These are phyloP conservation scores for Callosobruchus maculatus DNA, from an alignment of 2,888 invertebrate species.

Conservation along the genomic window DNA sequence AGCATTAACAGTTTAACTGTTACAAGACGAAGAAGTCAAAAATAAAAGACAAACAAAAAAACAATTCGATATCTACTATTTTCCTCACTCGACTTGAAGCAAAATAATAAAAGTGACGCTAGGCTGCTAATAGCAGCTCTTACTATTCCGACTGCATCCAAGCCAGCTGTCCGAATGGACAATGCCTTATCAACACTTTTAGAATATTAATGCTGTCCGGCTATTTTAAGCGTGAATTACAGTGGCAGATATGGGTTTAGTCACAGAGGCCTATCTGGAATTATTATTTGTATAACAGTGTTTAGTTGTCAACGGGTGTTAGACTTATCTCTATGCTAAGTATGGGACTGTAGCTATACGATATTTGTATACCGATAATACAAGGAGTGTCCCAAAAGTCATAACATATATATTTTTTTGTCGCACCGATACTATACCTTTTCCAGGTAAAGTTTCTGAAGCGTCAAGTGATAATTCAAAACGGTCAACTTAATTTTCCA, in stretches of 20 bases:
- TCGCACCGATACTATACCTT: too few species aligned
- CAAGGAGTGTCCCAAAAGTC: too few species aligned
- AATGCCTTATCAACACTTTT: slow-evolving; percentile 12
- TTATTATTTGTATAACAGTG: slow-evolving; percentile 23
- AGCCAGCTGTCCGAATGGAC: slow-evolving; percentile 11
- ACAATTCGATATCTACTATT: not conserved
- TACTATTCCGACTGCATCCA: slow-evolving; percentile 4
- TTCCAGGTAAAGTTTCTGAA: too few species aligned
- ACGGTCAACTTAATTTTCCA: too few species aligned
- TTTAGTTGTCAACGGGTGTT: slow-evolving; percentile 9
- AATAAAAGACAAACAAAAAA: too few species aligned
- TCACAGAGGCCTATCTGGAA: slow-evolving; percentile 18
- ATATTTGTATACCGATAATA: too few species aligned
- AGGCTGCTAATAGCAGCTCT: not conserved
- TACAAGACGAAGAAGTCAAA: too few species aligned
- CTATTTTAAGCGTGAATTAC: slow-evolving; percentile 17
- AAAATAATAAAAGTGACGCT: not conserved
- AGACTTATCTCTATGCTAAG: not conserved
- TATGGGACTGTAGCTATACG: too few species aligned
- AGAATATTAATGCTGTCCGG: slow-evolving; percentile 18
- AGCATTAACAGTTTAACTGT: too few species aligned
- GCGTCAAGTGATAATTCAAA: too few species aligned
- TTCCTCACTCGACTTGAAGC: not conserved
- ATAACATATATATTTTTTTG: too few species aligned
- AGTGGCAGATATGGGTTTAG: slow-evolving; percentile 9